Evolutionary conservation across 1,140 invertebrate genomes (phyloP).

Genomic region (Drosophila jambulina): DNA sequence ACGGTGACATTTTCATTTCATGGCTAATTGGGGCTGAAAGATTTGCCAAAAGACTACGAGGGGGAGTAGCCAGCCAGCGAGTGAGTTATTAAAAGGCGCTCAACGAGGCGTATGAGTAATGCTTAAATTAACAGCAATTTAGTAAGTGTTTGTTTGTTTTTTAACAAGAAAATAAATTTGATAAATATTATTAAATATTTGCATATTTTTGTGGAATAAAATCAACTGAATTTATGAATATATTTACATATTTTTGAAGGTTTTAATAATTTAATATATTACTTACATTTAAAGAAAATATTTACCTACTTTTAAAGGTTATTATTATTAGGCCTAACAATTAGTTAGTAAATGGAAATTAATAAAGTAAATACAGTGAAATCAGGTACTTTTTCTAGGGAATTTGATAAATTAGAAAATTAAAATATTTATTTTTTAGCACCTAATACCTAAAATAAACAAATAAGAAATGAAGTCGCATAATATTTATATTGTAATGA

Average conservation of each 20-base stretch:
- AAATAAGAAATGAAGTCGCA: background rate
- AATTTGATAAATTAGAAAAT: background rate
- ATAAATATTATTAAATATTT: background rate
- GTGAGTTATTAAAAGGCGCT: slow-evolving; percentile 54
- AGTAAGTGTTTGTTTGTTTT: background rate
- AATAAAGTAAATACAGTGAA: background rate
- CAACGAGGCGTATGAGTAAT: slow-evolving; percentile 50
- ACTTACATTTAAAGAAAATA: too few species aligned
- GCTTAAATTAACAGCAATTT: slow-evolving; percentile 12
- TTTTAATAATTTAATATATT: background rate
- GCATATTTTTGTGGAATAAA: background rate
- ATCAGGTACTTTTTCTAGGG: fast-evolving
- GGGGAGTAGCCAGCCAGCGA: slow-evolving; percentile 15
- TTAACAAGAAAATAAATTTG: background rate
- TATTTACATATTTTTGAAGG: background rate
- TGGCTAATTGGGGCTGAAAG: slow-evolving; percentile 66
- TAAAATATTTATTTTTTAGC: background rate
- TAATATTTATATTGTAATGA: background rate
- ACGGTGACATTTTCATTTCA: slow-evolving; percentile 77
- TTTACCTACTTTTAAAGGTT: too few species aligned
- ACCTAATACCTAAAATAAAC: background rate
- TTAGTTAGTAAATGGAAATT: background rate
- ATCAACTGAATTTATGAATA: background rate
- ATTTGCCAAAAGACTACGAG: slow-evolving; percentile 5
- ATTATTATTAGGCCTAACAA: background rate